Evolutionary conservation across 2,797 vertebrate genomes (phyloP).

Genomic region (Rallus crepitans): DNA sequence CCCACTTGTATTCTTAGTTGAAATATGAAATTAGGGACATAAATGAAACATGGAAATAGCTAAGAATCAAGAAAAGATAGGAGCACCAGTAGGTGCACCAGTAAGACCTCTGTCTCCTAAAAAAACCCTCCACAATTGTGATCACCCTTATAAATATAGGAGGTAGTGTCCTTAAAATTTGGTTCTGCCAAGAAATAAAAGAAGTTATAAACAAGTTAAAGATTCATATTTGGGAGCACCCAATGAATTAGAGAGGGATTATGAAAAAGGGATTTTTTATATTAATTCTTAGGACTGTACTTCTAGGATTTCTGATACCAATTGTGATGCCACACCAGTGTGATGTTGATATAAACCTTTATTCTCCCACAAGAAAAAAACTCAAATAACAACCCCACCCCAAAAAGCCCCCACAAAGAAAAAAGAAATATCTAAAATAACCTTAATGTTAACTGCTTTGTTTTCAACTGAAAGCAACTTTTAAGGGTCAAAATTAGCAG

Average conservation of each 20-base stretch:
- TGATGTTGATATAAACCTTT: not conserved
- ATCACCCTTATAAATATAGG: not conserved
- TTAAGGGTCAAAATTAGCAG: not conserved
- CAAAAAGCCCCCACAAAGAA: no score
- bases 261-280: not conserved
- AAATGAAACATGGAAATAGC: not conserved
- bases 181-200: not conserved
- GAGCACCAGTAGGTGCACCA: not conserved
- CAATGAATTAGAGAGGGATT: not conserved
- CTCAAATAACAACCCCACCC: no score
- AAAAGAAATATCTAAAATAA: not conserved
- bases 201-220: not conserved
- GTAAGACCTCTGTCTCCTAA: not conserved
- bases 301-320: not conserved
- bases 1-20: not conserved
- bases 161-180: not conserved
- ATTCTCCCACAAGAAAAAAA: no score
- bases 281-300: not conserved
- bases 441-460: not conserved
- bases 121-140: not conserved
- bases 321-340: no score
- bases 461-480: not conserved
- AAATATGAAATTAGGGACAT: not conserved
- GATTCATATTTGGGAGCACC: not conserved
- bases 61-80: not conserved